Conservation (phyloP, 2,888 invertebrate genomes). For the Xylophagus ater region DNA sequence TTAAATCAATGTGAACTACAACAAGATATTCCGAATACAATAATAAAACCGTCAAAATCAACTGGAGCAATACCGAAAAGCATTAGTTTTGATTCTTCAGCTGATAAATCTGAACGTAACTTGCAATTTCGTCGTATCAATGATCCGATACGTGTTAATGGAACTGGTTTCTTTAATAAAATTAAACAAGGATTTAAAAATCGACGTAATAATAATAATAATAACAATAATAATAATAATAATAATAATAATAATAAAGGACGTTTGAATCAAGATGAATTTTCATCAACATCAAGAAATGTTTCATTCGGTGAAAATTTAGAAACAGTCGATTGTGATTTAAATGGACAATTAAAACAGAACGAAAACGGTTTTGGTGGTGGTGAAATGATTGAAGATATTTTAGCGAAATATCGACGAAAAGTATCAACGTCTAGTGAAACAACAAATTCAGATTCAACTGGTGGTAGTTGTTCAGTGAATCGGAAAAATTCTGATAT, state of each 20-base stretch:
- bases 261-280: constrained; percentile 20
- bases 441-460: constrained; percentile 39
- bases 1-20: constrained; percentile 21
- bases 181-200: constrained; percentile 58
- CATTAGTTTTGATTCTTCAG: constrained; percentile 83
- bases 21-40: constrained; percentile 3
- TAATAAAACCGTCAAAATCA: constrained; percentile 43
- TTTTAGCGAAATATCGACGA: constrained; percentile 85
- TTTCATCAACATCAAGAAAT: constrained; percentile 22
- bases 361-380: constrained; percentile 22
- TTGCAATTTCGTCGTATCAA: constrained; percentile 40
- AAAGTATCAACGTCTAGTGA: constrained; percentile 47
- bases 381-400: constrained; percentile 77
- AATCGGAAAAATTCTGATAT: constrained; percentile 29
- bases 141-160: constrained; percentile 40
- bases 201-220: constrained; percentile 50
- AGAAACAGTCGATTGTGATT: constrained; percentile 15
- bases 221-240: no score
- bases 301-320: constrained; percentile 28
- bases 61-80: constrained; percentile 85
- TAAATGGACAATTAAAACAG: constrained; percentile 6
- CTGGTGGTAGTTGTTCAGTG: constrained; percentile 28
- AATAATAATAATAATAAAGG: no score
- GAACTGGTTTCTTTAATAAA: constrained; percentile 60
- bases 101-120: constrained; percentile 56